These are phyloP conservation scores for human DNA, from an alignment of 2,113 vertebrate genomes.

Conservation along the genomic window GRCh38 chr1:204695501-204696000, in stretches of 20 bases:
- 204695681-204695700: background rate
- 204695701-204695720: background rate
- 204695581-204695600: background rate
- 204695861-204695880: background rate
- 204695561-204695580: background rate
- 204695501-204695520: background rate
- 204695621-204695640: background rate
- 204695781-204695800: background rate
- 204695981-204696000: slow-evolving; percentile 18
- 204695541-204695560: background rate
- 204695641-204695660: background rate
- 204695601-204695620: background rate
- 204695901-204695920: background rate
- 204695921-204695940: background rate
- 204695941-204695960: background rate
- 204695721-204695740: background rate
- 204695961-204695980: background rate
- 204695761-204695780: background rate
- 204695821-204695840: background rate
- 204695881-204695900: background rate
- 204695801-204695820: background rate
- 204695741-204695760: background rate
- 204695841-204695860: background rate
- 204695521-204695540: background rate
- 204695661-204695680: background rate